Evolutionary conservation across 2,888 invertebrate species (phyloP).

Genomic region (Luperina nickerlii): DNA sequence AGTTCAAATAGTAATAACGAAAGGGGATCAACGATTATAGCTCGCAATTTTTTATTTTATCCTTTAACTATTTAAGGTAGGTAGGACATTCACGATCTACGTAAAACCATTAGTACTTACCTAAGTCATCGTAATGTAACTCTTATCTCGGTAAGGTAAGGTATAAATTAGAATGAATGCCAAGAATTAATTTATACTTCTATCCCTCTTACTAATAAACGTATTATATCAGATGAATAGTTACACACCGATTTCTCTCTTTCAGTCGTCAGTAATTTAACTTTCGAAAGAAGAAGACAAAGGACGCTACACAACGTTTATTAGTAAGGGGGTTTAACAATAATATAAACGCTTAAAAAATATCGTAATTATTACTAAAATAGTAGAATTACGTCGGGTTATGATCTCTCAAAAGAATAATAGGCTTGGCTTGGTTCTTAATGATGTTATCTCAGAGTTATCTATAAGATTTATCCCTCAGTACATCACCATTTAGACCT

Average conservation of each 20-base stretch:
- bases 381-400: neutral
- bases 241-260: too few species aligned
- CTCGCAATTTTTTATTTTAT: neutral
- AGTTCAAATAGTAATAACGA: constrained; percentile 22
- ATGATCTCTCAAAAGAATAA: neutral
- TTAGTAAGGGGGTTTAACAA: neutral
- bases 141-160: neutral
- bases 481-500: neutral
- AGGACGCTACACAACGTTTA: too few species aligned
- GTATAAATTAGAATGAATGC: neutral
- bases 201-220: too few species aligned
- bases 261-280: too few species aligned
- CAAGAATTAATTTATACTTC: too few species aligned
- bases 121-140: neutral
- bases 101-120: neutral
- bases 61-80: neutral
- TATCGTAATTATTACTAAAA: neutral
- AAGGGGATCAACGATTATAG: neutral
- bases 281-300: too few species aligned
- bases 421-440: neutral
- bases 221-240: too few species aligned
- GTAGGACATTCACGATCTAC: neutral
- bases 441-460: neutral
- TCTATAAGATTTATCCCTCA: neutral
- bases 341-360: neutral